These are phyloP conservation scores for Mimas tiliae DNA, from an alignment of 2,888 invertebrate species.

Conservation along the genomic window DNA sequence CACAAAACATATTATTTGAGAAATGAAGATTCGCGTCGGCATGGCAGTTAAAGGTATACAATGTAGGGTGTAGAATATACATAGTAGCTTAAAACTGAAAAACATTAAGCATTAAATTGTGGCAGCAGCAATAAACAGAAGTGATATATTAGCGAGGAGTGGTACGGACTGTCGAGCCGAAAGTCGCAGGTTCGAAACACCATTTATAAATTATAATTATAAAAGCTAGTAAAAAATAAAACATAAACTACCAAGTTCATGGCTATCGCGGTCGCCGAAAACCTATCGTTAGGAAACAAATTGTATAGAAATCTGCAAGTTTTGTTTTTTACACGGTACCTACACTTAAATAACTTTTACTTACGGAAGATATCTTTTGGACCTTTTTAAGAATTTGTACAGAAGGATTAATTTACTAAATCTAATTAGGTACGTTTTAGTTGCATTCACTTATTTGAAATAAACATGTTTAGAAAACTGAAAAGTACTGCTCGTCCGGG, in stretches of 20 bases:
- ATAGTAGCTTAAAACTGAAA: too few species aligned
- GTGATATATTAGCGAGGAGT: too few species aligned
- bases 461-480: too few species aligned
- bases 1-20: background rate
- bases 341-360: constrained; percentile 12
- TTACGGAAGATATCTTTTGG: constrained; percentile 2
- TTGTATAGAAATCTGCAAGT: constrained; percentile 29
- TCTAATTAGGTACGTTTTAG: background rate
- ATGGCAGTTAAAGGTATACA: background rate
- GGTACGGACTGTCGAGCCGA: too few species aligned
- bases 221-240: too few species aligned
- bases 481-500: too few species aligned
- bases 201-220: too few species aligned
- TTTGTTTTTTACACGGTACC: constrained; percentile 3
- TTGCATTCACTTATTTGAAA: too few species aligned
- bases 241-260: background rate
- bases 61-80: background rate
- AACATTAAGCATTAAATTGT: too few species aligned
- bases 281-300: constrained; percentile 27
- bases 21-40: background rate
- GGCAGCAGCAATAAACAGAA: too few species aligned
- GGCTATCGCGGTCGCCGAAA: background rate
- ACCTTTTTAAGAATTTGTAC: background rate
- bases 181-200: too few species aligned
- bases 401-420: background rate